Base-by-base conservation (phyloP, 1,140 invertebrate species). In the Zaprionus africanus region DNA sequence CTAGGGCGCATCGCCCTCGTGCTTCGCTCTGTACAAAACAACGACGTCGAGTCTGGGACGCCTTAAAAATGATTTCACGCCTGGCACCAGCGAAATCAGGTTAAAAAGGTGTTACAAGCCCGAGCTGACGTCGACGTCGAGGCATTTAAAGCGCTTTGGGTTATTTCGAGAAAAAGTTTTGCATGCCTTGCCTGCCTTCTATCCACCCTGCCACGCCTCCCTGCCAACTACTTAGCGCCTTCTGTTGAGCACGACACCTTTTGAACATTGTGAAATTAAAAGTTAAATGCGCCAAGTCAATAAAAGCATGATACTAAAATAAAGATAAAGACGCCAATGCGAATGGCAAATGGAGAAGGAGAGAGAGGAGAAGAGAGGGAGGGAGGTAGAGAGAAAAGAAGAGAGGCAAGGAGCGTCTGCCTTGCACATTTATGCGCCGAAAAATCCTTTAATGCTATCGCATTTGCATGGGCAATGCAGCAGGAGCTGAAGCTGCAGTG, bases 231-330 rank as follows among this genome's bases (percentile, higher is more conserved):
- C 60, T 75, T 69, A 49, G 59, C n/a, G 26, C 54, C 59, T 67
- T 12, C 38, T 24, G 38, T 38, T 51, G 36, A 17, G 43, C 56
- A 62, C 24, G 72, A 58, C 66, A 70, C 72, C 58, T 58, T 64
- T 54, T 64, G 65, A 58, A 78, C 60, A 72, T 66, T 69, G 68
- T 63, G 83, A 87, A 87, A 88, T 84, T 83, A 90, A 87, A 88
- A 90, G 84, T 88, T 88, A 90, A 88, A 88, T 79, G 81, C 71
- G 76, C 63, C 78, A 77, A 86, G 82, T 86, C 82, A 86, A 86
- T 86, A 86, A 86, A 87, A 82, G 76, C 74, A 70, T 76, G 82
- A 84, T 84, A 85, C 78, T 76, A 71, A 81, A 76, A 72, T 66
- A 74, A 78, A 74, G 53, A 68, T 74, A 63, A 75, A 59, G 53